phyloP scores from a whole-genome alignment of 2,113 vertebrate species.

The Tachuris rubrigastra region DNA sequence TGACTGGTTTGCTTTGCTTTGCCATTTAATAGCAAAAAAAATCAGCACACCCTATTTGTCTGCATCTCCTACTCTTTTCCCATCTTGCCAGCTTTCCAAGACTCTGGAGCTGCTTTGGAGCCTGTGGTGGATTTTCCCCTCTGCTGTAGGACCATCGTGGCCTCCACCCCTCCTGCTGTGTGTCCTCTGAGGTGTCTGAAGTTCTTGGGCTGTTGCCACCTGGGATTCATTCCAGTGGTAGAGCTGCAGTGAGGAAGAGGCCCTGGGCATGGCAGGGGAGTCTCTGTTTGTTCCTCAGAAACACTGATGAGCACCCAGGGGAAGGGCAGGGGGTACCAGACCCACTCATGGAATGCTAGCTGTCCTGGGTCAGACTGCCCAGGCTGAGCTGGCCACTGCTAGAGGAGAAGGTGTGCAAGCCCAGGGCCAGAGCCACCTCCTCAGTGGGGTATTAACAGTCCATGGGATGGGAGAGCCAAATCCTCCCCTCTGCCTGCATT shows the following conservation, averaged over 20 bases:
- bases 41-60: background rate
- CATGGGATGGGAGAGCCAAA: background rate
- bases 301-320: background rate
- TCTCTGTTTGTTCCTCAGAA: background rate
- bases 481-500: background rate
- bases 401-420: background rate
- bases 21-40: background rate
- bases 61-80: background rate
- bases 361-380: background rate
- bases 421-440: background rate
- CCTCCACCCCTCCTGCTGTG: background rate
- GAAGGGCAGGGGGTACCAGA: background rate
- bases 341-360: fast-evolving
- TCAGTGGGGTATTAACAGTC: background rate
- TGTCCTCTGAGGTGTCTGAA: background rate
- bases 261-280: background rate
- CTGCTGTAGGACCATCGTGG: background rate
- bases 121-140: background rate
- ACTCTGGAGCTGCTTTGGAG: background rate
- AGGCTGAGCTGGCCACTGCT: background rate
- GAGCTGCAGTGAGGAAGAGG: background rate
- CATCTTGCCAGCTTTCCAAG: background rate
- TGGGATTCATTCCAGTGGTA: background rate
- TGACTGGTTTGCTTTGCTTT: background rate
- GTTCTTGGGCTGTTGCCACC: background rate